Percentiles rank a stretch among this genome's conserved stretches.
Conservation (phyloP, 2,888 invertebrate genomes). For the Meteorus colon region DNA sequence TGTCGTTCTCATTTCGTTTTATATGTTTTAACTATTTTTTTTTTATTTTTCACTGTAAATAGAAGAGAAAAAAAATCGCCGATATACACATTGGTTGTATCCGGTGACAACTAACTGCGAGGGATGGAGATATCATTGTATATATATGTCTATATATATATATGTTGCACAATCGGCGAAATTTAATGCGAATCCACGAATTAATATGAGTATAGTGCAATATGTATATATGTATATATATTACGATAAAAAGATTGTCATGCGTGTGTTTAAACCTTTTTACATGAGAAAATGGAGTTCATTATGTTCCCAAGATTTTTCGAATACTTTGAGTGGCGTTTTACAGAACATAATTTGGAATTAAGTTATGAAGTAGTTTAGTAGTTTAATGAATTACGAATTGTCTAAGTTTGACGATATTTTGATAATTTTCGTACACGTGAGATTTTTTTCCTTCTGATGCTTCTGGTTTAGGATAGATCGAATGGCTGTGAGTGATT, state of each 20-base stretch:
- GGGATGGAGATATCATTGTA: background rate
- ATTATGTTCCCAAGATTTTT: no score
- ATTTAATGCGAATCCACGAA: background rate
- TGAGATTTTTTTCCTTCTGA: no score
- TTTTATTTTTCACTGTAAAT: background rate
- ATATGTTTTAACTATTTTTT: background rate
- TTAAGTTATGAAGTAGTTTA: no score
- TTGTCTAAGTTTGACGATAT: no score
- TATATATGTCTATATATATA: background rate
- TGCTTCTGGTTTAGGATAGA: no score
- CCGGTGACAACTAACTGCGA: background rate
- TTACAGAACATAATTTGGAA: no score
- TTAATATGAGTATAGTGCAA: background rate
- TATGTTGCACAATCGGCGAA: background rate
- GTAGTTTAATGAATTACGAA: no score
- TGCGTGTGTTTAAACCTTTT: no score
- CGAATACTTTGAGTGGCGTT: no score
- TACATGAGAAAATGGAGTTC: no score
- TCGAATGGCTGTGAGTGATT: no score
- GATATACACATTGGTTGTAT: background rate
- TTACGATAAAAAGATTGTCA: background rate
- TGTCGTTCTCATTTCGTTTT: conserved; percentile 14
- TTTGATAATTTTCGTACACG: no score
- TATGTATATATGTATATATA: background rate
- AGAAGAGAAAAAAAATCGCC: background rate